phyloP scores from a whole-genome alignment of 2,113 vertebrate species.

The Regulus satrapa region DNA sequence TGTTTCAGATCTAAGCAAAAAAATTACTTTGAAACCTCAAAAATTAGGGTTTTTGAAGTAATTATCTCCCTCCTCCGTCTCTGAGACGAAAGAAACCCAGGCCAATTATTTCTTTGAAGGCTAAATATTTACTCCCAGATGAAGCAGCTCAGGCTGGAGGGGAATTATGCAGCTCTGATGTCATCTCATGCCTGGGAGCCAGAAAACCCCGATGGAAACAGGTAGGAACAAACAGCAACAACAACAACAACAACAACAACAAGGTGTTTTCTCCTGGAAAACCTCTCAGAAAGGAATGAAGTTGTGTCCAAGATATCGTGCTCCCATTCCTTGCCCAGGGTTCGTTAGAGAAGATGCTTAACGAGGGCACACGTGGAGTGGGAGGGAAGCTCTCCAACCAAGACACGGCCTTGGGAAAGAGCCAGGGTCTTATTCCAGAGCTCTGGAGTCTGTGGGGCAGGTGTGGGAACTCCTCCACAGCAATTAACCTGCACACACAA shows the following conservation, averaged over 20 bases:
- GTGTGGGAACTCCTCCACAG: not conserved
- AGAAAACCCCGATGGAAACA: not conserved
- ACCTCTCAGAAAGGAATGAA: not conserved
- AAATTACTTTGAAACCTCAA: slow-evolving; percentile 25
- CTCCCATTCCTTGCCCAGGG: not conserved
- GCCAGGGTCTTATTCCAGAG: not conserved
- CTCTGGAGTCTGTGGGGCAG: not conserved
- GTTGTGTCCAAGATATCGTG: not conserved
- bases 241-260: not conserved
- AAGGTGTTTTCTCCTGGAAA: not conserved
- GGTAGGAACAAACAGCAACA: not conserved
- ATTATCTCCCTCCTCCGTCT: slow-evolving; percentile 13
- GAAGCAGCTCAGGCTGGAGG: not conserved
- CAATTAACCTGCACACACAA: not conserved
- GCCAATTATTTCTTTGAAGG: slow-evolving; percentile 52
- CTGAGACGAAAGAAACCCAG: not conserved
- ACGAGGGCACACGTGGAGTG: rapidly evolving
- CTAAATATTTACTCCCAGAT: slow-evolving; percentile 27
- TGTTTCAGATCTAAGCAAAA: not conserved
- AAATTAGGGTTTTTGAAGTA: slow-evolving; percentile 32
- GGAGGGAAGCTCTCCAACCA: not conserved
- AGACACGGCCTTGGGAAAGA: not conserved
- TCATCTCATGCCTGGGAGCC: not conserved
- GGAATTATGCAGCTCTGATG: slow-evolving; percentile 3
- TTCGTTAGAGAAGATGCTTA: not conserved